Conservation (phyloP, 2,888 invertebrate genomes). For the Drosophila falleni region DNA sequence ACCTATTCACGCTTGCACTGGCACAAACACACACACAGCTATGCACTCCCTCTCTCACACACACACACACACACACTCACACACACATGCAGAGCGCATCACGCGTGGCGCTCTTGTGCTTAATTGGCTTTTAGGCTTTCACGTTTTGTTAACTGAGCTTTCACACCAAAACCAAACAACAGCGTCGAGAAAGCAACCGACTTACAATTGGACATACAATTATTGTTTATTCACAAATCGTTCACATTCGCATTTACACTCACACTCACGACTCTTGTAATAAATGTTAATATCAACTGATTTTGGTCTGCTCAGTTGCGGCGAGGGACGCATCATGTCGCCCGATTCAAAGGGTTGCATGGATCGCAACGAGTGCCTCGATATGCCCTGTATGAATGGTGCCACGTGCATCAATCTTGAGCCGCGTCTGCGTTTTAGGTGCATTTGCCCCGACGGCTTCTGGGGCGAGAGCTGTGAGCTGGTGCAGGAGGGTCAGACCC, state of each 20-base stretch:
- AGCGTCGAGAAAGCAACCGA: constrained; percentile 11
- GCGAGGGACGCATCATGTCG: constrained; percentile 95
- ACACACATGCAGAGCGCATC: constrained; percentile 5
- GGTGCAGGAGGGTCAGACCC: constrained; percentile 96
- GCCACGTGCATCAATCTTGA: constrained; percentile 97
- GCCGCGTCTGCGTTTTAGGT: constrained; percentile 93
- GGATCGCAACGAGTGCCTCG: constrained; percentile 98
- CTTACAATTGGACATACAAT: constrained; percentile 22
- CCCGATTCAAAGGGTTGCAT: constrained; percentile 96
- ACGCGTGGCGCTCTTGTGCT: constrained; percentile 39
- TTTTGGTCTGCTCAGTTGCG: constrained; percentile 89
- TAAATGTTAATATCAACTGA: constrained; percentile 7
- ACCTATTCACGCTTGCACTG: constrained; percentile 46
- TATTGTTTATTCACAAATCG: constrained; percentile 9
- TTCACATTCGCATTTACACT: not conserved
- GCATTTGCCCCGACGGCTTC: constrained; percentile 96
- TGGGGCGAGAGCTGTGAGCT: constrained; percentile 98
- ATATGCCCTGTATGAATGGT: constrained; percentile 96
- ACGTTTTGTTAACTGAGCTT: constrained; percentile 21
- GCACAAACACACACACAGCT: constrained; percentile 28
- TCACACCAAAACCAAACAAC: constrained; percentile 3
- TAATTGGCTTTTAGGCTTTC: constrained; percentile 31
- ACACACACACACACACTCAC: constrained; percentile 5
- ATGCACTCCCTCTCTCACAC: not conserved
- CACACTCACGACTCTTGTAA: not conserved